These are phyloP conservation scores for Galleria mellonella DNA, from an alignment of 1,140 invertebrate species.

Conservation along the genomic window DNA sequence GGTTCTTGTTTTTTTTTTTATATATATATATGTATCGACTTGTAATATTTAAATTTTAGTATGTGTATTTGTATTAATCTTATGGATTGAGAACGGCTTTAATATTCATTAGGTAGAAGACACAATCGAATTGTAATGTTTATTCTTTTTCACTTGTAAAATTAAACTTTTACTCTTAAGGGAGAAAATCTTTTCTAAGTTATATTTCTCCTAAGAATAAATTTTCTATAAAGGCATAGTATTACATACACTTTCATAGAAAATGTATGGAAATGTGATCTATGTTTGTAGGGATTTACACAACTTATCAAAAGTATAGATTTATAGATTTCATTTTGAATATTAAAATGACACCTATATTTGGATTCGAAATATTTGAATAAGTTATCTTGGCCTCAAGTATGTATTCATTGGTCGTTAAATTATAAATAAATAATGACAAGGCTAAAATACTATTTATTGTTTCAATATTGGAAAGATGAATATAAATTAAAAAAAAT, in stretches of 20 bases:
- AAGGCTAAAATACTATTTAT: no score
- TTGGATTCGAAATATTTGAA: no score
- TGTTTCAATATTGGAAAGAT: no score
- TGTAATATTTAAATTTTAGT: conserved; percentile 4
- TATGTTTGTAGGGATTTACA: neutral
- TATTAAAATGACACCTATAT: neutral
- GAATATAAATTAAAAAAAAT: no score
- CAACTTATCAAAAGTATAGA: neutral
- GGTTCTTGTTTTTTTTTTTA: conserved; percentile 10
- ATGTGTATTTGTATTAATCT: conserved; percentile 8
- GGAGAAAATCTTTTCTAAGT: conserved; percentile 23
- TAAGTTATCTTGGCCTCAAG: no score
- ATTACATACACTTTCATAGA: conserved; percentile 4
- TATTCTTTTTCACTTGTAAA: conserved; percentile 10
- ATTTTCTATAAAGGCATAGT: conserved; percentile 10
- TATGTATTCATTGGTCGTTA: no score
- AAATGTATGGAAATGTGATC: conserved; percentile 3
- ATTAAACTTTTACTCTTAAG: conserved; percentile 16
- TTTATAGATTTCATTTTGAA: neutral
- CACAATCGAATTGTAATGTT: conserved; percentile 13
- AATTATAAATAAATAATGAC: no score
- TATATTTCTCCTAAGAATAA: conserved; percentile 32
- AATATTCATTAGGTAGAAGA: conserved; percentile 11
- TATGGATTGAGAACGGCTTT: conserved; percentile 8
- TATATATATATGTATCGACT: conserved; percentile 1